Conservation (phyloP, 2,113 vertebrate species). For the Abramis brama region DNA sequence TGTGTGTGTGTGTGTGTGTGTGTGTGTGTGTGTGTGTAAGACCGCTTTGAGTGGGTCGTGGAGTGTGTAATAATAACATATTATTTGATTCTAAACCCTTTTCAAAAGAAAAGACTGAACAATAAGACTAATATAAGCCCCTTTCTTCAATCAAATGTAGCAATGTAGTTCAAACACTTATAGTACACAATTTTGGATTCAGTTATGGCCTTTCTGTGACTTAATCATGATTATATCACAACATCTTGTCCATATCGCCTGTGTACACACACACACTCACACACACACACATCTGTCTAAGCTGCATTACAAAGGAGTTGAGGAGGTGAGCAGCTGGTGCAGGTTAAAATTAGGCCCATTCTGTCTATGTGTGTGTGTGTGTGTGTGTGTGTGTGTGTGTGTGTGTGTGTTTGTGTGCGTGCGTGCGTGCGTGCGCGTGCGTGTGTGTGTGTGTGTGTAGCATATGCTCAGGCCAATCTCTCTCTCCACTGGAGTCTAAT, state of each 20-base stretch:
- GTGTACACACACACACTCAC: background rate
- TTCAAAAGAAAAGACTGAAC: background rate
- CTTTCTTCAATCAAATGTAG: background rate
- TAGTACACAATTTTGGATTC: background rate
- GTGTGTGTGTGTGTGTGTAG: conserved; percentile 16
- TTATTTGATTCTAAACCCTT: background rate
- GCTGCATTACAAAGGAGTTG: conserved; percentile 46
- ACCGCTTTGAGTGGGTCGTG: too few relatives aligned
- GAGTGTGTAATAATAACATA: too few relatives aligned
- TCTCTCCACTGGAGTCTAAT: conserved; percentile 56
- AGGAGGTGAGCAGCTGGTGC: conserved; percentile 52
- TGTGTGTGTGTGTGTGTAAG: too few relatives aligned
- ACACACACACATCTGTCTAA: conserved; percentile 43
- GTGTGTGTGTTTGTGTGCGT: background rate
- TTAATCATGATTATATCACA: background rate
- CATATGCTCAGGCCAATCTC: conserved; percentile 53
- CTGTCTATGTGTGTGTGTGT: conserved; percentile 15
- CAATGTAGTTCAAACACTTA: background rate
- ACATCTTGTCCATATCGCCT: background rate
- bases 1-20: too few relatives aligned
- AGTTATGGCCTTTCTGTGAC: background rate
- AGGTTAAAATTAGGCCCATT: conserved; percentile 56
- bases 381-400: background rate
- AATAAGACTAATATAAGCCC: background rate
- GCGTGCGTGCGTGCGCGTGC: background rate